These are phyloP conservation scores for Indicator indicator DNA, from an alignment of 2,113 vertebrate species.

Conservation along the genomic window DNA sequence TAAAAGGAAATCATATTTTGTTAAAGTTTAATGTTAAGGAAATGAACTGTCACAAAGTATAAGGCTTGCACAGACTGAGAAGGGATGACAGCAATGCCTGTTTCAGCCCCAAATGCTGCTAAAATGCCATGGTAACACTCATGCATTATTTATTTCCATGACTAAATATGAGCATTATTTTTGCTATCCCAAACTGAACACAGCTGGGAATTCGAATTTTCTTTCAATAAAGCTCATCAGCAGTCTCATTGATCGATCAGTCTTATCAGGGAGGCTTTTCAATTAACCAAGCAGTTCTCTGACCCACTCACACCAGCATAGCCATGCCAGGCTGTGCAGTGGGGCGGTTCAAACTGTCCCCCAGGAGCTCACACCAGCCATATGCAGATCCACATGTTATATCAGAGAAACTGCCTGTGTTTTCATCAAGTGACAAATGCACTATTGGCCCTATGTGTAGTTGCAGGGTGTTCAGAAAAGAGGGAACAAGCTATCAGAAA, in stretches of 20 bases:
- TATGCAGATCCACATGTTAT: fast-evolving
- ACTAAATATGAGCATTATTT: not conserved
- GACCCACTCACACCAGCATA: fast-evolving
- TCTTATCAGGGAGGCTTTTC: not conserved
- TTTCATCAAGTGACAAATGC: not conserved
- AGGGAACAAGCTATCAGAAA: not conserved
- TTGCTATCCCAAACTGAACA: not conserved
- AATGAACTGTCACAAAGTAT: conserved; percentile 29
- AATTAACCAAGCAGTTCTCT: not conserved
- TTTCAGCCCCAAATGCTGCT: conserved; percentile 17
- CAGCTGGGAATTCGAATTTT: not conserved
- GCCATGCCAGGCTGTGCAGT: fast-evolving
- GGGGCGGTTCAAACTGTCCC: not conserved
- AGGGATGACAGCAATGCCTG: not conserved
- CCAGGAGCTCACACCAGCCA: not conserved
- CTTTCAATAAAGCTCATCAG: not conserved
- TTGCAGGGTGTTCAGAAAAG: not conserved
- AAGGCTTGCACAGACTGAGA: not conserved
- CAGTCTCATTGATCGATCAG: not conserved
- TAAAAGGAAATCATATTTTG: not conserved
- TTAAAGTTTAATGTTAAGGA: conserved; percentile 44
- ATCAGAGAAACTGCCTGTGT: fast-evolving
- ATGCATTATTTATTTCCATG: not conserved
- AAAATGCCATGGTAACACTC: conserved; percentile 27
- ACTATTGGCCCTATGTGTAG: fast-evolving